Evolutionary conservation across 2,113 vertebrate genomes (phyloP), one percentile per base, ranked within the genome.

Genomic region (Oxyruncus cristatus): DNA sequence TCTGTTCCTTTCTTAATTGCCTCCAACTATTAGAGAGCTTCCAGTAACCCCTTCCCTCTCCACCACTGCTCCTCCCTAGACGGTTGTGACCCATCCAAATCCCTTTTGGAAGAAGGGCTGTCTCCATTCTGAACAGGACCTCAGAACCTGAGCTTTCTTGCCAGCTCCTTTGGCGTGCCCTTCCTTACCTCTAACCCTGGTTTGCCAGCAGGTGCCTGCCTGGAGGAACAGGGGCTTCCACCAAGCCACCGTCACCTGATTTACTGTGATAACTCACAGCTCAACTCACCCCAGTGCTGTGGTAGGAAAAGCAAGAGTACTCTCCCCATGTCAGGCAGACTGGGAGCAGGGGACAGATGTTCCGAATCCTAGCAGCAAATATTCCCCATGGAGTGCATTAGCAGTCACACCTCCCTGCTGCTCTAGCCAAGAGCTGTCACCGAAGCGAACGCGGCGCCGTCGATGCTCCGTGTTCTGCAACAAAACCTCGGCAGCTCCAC

Each of bases 361-460:
- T 83, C 59, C 72, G 50, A 58, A 46, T 66, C 78, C 10, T 4
- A 32, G 58, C 88, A 73, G 85, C 44, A 47, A 13, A 27, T n/a
- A 10, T 8, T 81, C 78, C 81, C 88, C 35, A 2, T 2, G 78
- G 49, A 42, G 35, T 2, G 1, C 3, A 5, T 50, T 5, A 30
- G 46, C 0, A 19, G 70, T 26, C 35, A 6, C 9, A 23, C 5
- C 27, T 56, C 59, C 83, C 20, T 4, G 19, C 81, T 16, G n/a
- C 66, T 21, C 8, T 14, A 59, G 94, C 33, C 77, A 32, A 44
- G 81, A n/a, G 62, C 70, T 82, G 53, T 37, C 89, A 22, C 2
- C 55, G 86, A 26, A 24, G 28, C 9, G 8, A 21, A 2, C 0
- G 2, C 8, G n/a, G 20, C 14, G 4, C 67, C 52, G 11, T 21